These are phyloP conservation scores for Lepeophtheirus salmonis DNA, from an alignment of 1,140 invertebrate genomes.

Conservation along the genomic window DNA sequence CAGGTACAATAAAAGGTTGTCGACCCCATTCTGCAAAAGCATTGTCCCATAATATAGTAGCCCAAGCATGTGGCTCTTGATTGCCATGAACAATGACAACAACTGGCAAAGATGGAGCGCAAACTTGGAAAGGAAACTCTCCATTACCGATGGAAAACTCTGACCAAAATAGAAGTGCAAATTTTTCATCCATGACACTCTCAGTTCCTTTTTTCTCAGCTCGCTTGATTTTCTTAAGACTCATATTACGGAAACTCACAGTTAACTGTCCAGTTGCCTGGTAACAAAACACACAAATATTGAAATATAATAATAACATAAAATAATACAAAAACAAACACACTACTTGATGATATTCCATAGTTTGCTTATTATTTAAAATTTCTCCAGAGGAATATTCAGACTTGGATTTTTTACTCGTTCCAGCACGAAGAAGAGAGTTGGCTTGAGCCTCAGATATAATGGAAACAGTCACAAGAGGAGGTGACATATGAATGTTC, in stretches of 20 bases:
- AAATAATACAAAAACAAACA: no score
- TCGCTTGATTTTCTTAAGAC: constrained; percentile 79
- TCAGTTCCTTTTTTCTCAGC: constrained; percentile 80
- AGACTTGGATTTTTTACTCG: not conserved
- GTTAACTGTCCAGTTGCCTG: constrained; percentile 12
- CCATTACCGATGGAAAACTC: constrained; percentile 75
- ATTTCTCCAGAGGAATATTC: constrained; percentile 67
- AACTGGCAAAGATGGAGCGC: constrained; percentile 82
- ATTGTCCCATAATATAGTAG: constrained; percentile 93
- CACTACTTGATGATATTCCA: constrained; percentile 93
- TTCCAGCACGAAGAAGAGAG: constrained; percentile 47
- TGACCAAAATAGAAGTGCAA: constrained; percentile 79
- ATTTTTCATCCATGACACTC: constrained; percentile 94
- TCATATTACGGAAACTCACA: constrained; percentile 51
- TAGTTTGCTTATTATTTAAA: constrained; percentile 74
- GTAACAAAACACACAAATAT: not conserved
- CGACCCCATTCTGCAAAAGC: constrained; percentile 79
- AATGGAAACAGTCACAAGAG: constrained; percentile 39
- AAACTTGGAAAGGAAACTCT: constrained; percentile 65
- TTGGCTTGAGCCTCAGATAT: constrained; percentile 61
- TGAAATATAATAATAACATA: not conserved
- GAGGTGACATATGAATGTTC: constrained; percentile 81
- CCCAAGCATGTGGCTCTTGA: constrained; percentile 91
- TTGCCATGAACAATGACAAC: constrained; percentile 97
- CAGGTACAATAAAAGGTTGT: constrained; percentile 70